Percentiles rank a stretch among this genome's conserved stretches.
phyloP scores from a whole-genome alignment of 2,797 vertebrate species.

The Intellagama lesueurii region DNA sequence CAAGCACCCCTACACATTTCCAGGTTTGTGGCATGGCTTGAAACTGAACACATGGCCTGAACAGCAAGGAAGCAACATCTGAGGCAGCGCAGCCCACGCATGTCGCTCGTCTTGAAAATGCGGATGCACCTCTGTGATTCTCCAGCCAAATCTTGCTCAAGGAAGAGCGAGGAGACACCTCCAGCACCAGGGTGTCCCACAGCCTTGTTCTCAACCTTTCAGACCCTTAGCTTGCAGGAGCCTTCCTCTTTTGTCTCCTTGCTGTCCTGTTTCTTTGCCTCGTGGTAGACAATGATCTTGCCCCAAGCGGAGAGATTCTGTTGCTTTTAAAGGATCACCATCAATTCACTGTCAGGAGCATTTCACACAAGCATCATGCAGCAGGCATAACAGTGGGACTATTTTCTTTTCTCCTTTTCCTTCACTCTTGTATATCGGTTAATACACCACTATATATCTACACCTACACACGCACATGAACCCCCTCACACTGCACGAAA shows the following conservation, averaged over 20 bases:
- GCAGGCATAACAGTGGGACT: background rate
- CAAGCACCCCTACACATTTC: background rate
- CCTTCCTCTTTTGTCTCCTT: background rate
- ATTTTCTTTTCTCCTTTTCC: background rate
- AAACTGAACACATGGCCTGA: conserved; percentile 63
- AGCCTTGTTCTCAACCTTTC: background rate
- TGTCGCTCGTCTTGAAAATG: conserved; percentile 63
- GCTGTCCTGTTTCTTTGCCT: conserved; percentile 2
- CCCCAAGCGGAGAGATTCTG: background rate
- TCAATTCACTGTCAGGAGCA: background rate
- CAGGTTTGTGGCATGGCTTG: conserved; percentile 40
- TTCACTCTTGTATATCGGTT: background rate
- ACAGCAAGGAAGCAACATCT: conserved; percentile 70
- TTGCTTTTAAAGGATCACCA: conserved; percentile 8
- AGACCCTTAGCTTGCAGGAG: background rate
- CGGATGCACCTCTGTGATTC: background rate
- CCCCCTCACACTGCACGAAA: background rate
- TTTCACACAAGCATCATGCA: background rate
- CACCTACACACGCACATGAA: background rate
- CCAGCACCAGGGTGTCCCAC: background rate
- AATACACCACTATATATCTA: background rate
- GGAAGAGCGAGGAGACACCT: conserved; percentile 46
- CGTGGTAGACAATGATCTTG: conserved; percentile 2
- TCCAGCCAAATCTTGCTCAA: conserved; percentile 61
- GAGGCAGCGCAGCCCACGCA: conserved; percentile 63